Conservation (phyloP, 2,797 vertebrate species). For the Sibirionetta formosa region DNA sequence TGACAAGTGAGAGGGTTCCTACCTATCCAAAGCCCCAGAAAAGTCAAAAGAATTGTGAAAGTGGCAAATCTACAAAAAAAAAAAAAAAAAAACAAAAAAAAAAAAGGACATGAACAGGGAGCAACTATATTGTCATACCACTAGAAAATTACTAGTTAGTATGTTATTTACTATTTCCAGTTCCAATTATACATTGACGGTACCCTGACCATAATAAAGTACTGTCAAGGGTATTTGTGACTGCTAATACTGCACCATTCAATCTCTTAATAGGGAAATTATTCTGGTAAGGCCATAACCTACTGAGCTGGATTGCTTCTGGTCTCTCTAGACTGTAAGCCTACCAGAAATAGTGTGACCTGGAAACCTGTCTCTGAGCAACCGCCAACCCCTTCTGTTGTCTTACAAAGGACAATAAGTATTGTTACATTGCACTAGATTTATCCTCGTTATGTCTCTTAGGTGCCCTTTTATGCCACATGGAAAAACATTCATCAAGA, state of each 20-base stretch:
- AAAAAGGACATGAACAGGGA: neutral
- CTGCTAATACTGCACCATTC: neutral
- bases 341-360: neutral
- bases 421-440: neutral
- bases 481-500: neutral
- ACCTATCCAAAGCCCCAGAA: neutral
- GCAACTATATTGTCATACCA: neutral
- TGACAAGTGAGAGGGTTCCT: neutral
- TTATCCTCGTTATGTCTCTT: slow-evolving; percentile 18
- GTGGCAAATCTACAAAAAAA: neutral
- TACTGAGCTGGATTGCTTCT: neutral
- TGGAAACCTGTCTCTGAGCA: slow-evolving; percentile 19
- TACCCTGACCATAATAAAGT: neutral
- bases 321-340: neutral
- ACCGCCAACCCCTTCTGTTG: neutral
- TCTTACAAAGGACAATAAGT: slow-evolving; percentile 18
- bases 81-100: too few relatives aligned
- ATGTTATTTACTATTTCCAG: slow-evolving; percentile 25
- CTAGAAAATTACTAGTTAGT: neutral
- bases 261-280: neutral
- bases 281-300: neutral
- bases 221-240: neutral
- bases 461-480: neutral
- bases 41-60: neutral
- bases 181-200: neutral